Percentiles rank a stretch among this genome's conserved stretches.
Conservation (phyloP, 2,888 invertebrate genomes). For the Drosophila setosimentum region DNA sequence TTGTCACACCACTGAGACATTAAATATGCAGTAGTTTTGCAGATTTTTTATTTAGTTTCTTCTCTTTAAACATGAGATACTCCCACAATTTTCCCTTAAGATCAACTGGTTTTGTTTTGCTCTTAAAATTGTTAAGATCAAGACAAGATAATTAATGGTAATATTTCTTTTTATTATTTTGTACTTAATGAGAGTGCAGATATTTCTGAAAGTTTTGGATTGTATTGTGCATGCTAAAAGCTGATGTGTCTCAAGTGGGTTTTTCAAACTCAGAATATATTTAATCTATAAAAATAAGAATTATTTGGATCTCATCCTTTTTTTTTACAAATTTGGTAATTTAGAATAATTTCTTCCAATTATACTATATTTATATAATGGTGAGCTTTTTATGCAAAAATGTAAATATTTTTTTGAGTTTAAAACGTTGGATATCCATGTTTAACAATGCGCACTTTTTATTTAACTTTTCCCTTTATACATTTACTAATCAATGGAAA, state of each 20-base stretch:
- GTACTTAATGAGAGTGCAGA: neutral
- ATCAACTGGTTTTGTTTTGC: no score
- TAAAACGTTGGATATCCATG: neutral
- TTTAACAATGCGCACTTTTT: neutral
- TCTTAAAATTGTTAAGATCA: neutral
- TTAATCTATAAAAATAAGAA: neutral
- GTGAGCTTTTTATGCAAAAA: neutral
- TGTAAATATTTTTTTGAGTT: no score
- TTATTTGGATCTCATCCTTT: neutral
- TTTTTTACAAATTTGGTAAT: neutral
- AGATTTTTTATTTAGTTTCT: neutral
- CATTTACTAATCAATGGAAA: neutral
- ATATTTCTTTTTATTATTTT: neutral
- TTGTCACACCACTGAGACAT: constrained; percentile 4
- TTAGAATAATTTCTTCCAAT: neutral
- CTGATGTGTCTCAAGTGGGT: neutral
- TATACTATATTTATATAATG: no score
- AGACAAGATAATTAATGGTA: neutral
- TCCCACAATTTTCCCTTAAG: neutral
- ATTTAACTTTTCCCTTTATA: neutral
- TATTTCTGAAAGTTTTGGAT: neutral
- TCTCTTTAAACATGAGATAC: neutral
- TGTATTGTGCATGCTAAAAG: neutral
- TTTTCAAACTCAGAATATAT: neutral
- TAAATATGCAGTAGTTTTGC: neutral